Conservation (phyloP, 2,888 invertebrate genomes). For the Eristalinus aeneus region DNA sequence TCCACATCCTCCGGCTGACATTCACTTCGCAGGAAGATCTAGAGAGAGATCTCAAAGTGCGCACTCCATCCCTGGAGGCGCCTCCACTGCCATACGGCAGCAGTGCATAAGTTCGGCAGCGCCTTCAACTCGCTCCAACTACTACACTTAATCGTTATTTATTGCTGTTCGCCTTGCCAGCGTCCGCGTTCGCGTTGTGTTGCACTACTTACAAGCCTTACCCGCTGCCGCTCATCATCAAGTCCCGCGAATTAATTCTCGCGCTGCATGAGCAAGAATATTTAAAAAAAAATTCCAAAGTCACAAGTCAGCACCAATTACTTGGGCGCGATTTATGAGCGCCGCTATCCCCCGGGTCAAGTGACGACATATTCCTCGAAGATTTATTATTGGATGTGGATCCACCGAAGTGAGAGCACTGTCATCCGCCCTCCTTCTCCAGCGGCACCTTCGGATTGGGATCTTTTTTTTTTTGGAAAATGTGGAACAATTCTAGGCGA, state of each 20-base stretch:
- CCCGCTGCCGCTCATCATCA: conserved; percentile 52
- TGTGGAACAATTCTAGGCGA: conserved; percentile 64
- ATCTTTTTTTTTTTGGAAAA: conserved; percentile 35
- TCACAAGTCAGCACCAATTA: conserved; percentile 73
- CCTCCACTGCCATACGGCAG: not conserved
- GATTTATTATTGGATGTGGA: conserved; percentile 72
- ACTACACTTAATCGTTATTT: conserved; percentile 66
- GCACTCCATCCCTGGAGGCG: conserved; percentile 14
- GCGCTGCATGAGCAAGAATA: conserved; percentile 29
- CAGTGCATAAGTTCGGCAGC: conserved; percentile 51
- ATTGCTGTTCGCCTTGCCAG: conserved; percentile 57
- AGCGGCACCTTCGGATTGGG: conserved; percentile 29
- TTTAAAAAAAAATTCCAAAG: conserved; percentile 46
- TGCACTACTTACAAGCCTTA: conserved; percentile 45
- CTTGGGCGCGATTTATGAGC: conserved; percentile 73
- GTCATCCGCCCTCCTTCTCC: not conserved
- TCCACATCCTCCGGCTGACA: conserved; percentile 46
- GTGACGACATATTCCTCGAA: conserved; percentile 73
- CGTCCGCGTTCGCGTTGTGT: conserved; percentile 34
- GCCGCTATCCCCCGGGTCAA: conserved; percentile 72
- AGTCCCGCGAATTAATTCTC: conserved; percentile 58
- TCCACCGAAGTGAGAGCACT: conserved; percentile 32
- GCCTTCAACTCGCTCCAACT: conserved; percentile 43
- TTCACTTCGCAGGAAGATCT: conserved; percentile 41
- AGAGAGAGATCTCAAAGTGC: conserved; percentile 34